Percentiles rank a stretch among this genome's conserved stretches.
phyloP scores from a whole-genome alignment of 2,888 invertebrate genomes.

The Ethmia dodecea region DNA sequence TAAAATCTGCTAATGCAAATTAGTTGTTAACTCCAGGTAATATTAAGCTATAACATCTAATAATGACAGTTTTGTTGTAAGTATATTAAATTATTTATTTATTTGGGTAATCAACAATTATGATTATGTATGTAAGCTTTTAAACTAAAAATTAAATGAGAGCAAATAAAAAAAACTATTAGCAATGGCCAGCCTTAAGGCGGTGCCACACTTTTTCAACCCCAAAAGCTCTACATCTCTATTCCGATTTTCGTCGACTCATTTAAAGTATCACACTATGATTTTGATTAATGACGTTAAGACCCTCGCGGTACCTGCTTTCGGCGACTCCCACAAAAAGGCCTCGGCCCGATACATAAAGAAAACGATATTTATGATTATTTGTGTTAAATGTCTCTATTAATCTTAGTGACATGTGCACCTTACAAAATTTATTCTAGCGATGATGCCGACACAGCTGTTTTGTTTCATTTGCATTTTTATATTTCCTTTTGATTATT shows the following conservation, averaged over 20 bases:
- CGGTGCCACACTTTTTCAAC: slow-evolving; percentile 40
- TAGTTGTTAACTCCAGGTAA: no score
- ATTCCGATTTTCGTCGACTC: slow-evolving; percentile 51
- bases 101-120: no score
- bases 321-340: slow-evolving; percentile 59
- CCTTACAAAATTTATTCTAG: slow-evolving; percentile 30
- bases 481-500: slow-evolving; percentile 38
- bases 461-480: slow-evolving; percentile 53
- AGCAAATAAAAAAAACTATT: no score
- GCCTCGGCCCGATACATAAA: slow-evolving; percentile 35
- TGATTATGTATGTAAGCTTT: no score
- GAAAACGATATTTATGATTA: slow-evolving; percentile 36
- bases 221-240: slow-evolving; percentile 40
- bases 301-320: slow-evolving; percentile 58
- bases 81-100: no score
- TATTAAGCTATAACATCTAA: no score
- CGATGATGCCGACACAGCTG: slow-evolving; percentile 39
- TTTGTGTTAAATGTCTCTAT: slow-evolving; percentile 68
- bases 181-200: slow-evolving; percentile 34
- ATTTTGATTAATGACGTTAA: slow-evolving; percentile 63
- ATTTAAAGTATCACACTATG: slow-evolving; percentile 48
- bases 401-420: slow-evolving; percentile 54
- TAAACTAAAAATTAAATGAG: no score
- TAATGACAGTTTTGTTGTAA: no score
- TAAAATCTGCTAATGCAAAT: no score